Evolutionary conservation across 2,113 vertebrate species (phyloP).

Genomic region (Oryzias curvinotus): DNA sequence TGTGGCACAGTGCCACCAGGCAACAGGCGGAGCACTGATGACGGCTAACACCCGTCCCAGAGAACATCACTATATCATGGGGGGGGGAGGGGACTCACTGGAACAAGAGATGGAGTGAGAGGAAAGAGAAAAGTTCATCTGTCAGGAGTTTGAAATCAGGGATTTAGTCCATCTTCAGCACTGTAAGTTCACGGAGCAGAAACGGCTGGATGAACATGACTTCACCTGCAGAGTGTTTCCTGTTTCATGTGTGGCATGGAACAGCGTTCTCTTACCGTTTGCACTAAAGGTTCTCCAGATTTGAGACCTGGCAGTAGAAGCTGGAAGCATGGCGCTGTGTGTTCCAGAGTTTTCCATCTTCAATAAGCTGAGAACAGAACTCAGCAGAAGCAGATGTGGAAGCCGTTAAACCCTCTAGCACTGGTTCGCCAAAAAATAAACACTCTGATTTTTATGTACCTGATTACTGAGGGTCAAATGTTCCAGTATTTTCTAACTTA

Average conservation of each 20-base stretch:
- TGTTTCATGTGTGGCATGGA: conserved; percentile 6
- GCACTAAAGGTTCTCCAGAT: conserved; percentile 29
- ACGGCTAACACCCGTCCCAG: conserved; percentile 36
- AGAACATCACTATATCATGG: not conserved
- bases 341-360: conserved; percentile 44
- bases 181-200: conserved; percentile 7
- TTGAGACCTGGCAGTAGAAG: conserved; percentile 29
- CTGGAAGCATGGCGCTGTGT: conserved; percentile 21
- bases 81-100: not conserved
- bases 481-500: conserved; percentile 21
- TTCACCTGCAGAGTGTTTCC: conserved; percentile 18
- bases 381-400: conserved; percentile 38
- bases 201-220: conserved; percentile 20
- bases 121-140: no score
- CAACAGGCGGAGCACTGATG: conserved; percentile 28
- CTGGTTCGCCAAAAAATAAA: conserved; percentile 14
- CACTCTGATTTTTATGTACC: conserved; percentile 12
- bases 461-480: conserved; percentile 14
- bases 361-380: conserved; percentile 22
- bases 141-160: not conserved
- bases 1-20: conserved; percentile 44
- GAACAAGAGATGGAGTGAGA: not conserved
- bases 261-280: conserved; percentile 20
- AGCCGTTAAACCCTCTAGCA: conserved; percentile 23
- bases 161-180: conserved; percentile 7